Percentiles rank a stretch among this genome's conserved stretches.
These are phyloP conservation scores for Tortrix viridana DNA, from an alignment of 2,888 invertebrate genomes.

Conservation along the genomic window DNA sequence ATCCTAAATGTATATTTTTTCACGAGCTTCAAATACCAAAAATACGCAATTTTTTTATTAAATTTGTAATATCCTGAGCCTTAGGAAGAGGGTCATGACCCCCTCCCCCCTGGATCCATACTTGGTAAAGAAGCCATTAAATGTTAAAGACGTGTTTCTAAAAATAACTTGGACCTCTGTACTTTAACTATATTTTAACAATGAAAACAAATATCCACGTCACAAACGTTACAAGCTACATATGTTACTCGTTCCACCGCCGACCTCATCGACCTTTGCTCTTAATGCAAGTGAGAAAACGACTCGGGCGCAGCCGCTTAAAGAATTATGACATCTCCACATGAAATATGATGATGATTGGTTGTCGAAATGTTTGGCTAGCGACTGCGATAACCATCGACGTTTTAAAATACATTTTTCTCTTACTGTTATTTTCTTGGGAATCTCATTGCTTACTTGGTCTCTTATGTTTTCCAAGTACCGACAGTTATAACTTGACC, in stretches of 20 bases:
- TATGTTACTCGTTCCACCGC: constrained; percentile 21
- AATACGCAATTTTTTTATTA: too few species aligned
- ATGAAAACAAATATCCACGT: constrained; percentile 6
- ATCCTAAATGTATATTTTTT: too few species aligned
- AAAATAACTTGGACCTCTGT: neutral
- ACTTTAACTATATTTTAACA: constrained; percentile 7
- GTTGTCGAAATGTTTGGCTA: constrained; percentile 32
- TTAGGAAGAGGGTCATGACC: too few species aligned
- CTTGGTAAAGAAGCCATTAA: too few species aligned
- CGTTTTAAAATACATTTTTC: constrained; percentile 2
- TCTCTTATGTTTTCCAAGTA: too few species aligned
- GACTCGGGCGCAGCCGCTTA: constrained; percentile 22
- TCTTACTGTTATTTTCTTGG: neutral
- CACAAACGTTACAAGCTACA: constrained; percentile 5
- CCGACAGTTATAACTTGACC: too few species aligned
- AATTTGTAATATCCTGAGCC: too few species aligned
- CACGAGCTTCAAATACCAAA: too few species aligned
- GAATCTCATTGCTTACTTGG: too few species aligned
- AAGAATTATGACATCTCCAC: constrained; percentile 31
- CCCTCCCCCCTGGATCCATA: too few species aligned
- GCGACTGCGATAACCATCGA: constrained; percentile 24
- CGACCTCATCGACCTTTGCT: constrained; percentile 29
- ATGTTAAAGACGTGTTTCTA: too few species aligned
- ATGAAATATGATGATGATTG: constrained; percentile 35
- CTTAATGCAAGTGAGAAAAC: constrained; percentile 27